A percentile compares a stretch with the other conserved stretches of the same genome.
phyloP scores from a whole-genome alignment of 1,140 invertebrate species.

The Pomacea maculata region DNA sequence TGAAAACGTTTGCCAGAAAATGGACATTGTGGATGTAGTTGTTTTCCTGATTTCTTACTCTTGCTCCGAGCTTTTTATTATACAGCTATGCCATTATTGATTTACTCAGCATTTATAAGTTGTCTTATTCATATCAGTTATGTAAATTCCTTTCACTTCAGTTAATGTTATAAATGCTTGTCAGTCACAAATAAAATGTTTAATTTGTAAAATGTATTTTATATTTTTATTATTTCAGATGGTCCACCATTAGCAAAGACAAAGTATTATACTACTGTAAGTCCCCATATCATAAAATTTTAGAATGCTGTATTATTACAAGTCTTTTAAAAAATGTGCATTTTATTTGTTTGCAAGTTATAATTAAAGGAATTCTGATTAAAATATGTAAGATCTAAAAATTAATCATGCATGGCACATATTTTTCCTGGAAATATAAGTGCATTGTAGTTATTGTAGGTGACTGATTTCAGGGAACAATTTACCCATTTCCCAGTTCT shows the following conservation, averaged over 20 bases:
- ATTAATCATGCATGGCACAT: too few relatives aligned
- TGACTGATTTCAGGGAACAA: conserved; percentile 46
- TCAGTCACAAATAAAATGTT: not conserved
- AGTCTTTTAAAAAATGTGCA: not conserved
- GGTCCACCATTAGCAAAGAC: conserved; percentile 15
- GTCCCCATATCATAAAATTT: conserved; percentile 11
- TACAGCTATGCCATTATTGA: too few relatives aligned
- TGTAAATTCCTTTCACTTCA: too few relatives aligned
- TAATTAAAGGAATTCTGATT: not conserved
- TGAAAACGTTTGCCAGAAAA: too few relatives aligned
- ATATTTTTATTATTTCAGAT: conserved; percentile 7
- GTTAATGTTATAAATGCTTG: not conserved
- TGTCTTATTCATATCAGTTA: too few relatives aligned
- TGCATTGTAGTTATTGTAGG: conserved; percentile 1
- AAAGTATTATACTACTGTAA: conserved; percentile 32
- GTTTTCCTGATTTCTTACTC: too few relatives aligned
- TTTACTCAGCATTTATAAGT: too few relatives aligned
- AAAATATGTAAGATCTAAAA: too few relatives aligned
- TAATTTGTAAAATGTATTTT: not conserved
- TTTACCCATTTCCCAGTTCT: conserved; percentile 46
- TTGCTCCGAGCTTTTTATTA: too few relatives aligned
- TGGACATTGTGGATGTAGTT: too few relatives aligned
- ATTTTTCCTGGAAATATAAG: not conserved
- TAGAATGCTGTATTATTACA: not conserved
- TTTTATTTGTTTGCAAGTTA: not conserved